Conservation (phyloP, 2,113 vertebrate species). For the Alectura lathami region DNA sequence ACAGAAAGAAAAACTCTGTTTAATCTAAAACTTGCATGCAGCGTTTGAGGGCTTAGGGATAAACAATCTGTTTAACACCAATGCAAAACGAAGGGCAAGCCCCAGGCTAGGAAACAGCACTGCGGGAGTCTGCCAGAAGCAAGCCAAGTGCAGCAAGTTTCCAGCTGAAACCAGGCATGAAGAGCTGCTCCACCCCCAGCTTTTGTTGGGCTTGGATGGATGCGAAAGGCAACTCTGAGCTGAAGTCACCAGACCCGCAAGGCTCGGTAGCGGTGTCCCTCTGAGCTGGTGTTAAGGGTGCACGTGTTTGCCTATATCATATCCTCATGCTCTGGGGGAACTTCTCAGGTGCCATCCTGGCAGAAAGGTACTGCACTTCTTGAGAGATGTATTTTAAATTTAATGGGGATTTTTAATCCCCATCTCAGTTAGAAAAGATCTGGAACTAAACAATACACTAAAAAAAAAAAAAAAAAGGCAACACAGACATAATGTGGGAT, state of each 20-base stretch:
- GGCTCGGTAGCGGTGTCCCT: accelerated
- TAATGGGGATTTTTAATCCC: not conserved
- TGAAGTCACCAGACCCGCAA: not conserved
- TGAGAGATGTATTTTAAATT: not conserved
- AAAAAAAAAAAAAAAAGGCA: not conserved
- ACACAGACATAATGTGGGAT: accelerated
- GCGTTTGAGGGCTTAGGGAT: not conserved
- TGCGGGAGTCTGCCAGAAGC: not conserved
- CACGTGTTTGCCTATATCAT: accelerated
- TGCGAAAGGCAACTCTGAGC: not conserved
- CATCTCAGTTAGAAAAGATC: not conserved
- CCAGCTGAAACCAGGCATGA: not conserved
- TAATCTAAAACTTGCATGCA: not conserved
- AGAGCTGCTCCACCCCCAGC: not conserved
- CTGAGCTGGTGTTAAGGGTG: not conserved
- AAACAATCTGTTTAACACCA: not conserved
- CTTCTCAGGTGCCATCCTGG: not conserved
- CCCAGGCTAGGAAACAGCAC: not conserved
- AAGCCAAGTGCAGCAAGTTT: not conserved
- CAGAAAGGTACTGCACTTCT: not conserved
- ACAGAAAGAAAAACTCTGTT: not conserved
- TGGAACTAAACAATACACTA: not conserved
- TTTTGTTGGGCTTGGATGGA: not conserved
- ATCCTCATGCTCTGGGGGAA: accelerated
- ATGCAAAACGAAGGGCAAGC: not conserved